A percentile compares a stretch with the other conserved stretches of the same genome.
These are phyloP conservation scores for Dicrurus megarhynchus DNA, from an alignment of 2,113 vertebrate species.

Conservation along the genomic window DNA sequence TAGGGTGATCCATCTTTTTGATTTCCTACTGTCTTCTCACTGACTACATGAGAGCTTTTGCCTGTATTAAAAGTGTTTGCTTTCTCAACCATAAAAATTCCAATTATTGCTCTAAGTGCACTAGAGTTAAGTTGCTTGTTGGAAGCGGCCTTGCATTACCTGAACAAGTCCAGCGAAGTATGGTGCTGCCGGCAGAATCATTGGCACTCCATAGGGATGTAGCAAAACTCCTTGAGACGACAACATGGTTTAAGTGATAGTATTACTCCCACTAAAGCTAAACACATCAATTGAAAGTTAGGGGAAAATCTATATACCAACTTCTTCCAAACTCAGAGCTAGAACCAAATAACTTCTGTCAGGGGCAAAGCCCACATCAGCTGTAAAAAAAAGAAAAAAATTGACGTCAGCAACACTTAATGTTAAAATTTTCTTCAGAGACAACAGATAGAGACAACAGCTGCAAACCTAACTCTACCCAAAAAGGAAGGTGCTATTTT, in stretches of 20 bases:
- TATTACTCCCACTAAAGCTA: conserved; percentile 66
- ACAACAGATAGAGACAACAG: conserved; percentile 72
- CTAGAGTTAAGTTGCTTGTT: conserved; percentile 78
- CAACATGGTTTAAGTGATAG: conserved; percentile 71
- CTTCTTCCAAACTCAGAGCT: conserved; percentile 73
- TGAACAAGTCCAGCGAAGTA: conserved; percentile 78
- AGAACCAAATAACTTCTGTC: conserved; percentile 70
- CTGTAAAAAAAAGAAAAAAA: conserved; percentile 67
- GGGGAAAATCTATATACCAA: conserved; percentile 70
- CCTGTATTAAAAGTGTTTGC: conserved; percentile 90
- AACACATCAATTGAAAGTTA: conserved; percentile 74
- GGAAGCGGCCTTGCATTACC: conserved; percentile 75
- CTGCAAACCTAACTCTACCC: conserved; percentile 68
- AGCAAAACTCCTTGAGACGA: conserved; percentile 77
- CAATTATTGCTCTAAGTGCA: conserved; percentile 88
- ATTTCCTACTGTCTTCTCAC: conserved; percentile 89
- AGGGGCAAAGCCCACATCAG: conserved; percentile 70
- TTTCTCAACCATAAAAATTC: conserved; percentile 90
- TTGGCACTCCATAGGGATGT: conserved; percentile 72
- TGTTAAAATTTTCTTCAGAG: conserved; percentile 76
- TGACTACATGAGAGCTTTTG: conserved; percentile 82
- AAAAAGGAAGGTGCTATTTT: conserved; percentile 78
- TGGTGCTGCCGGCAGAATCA: conserved; percentile 72
- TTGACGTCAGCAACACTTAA: conserved; percentile 72
- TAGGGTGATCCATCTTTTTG: conserved; percentile 96